Conservation (phyloP, 2,113 vertebrate species). For the Ariopsis seemanni region DNA sequence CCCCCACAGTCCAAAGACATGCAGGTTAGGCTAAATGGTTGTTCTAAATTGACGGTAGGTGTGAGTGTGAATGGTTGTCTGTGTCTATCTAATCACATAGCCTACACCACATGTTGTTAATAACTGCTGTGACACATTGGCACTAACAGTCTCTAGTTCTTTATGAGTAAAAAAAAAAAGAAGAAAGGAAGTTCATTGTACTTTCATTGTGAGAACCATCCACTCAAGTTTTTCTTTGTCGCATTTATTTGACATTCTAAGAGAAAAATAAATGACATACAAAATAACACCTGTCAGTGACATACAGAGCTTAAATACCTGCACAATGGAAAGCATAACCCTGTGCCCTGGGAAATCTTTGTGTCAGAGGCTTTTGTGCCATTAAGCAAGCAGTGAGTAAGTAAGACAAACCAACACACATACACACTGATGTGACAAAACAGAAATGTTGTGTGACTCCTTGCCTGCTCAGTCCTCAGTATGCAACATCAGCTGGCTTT, state of each 20-base stretch:
- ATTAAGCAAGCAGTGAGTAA: background rate
- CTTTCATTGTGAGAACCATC: background rate
- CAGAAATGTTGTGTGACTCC: background rate
- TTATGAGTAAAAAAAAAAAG: background rate
- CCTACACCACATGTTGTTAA: constrained; percentile 7
- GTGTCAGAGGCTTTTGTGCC: background rate
- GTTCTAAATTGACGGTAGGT: too few species aligned
- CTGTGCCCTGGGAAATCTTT: background rate
- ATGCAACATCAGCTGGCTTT: background rate
- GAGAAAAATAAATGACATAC: background rate
- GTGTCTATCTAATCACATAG: background rate
- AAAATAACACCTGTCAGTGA: background rate
- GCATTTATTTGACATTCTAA: background rate
- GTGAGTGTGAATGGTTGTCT: too few species aligned
- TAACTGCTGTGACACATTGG: background rate
- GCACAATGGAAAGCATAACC: background rate
- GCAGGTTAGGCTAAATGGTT: too few species aligned
- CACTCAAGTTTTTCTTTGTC: background rate
- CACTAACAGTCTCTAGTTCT: constrained; percentile 7
- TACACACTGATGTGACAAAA: background rate
- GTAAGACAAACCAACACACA: background rate
- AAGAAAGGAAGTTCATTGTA: background rate
- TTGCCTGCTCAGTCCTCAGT: background rate
- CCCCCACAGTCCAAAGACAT: too few species aligned
- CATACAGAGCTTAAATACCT: background rate